phyloP scores from a whole-genome alignment of 2,797 vertebrate species.

The Chelidonichthys spinosus region DNA sequence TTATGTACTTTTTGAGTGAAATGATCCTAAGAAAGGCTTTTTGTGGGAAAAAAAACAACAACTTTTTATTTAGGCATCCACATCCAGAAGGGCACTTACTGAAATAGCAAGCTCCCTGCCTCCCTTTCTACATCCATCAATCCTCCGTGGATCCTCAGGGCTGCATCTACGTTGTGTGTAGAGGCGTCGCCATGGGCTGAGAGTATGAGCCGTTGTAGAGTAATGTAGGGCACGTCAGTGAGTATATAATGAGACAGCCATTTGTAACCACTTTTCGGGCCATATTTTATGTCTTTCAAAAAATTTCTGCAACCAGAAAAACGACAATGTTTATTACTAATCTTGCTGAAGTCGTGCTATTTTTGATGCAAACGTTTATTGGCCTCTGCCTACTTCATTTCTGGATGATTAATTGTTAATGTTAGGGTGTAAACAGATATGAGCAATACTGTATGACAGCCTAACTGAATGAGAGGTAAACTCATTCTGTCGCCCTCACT shows the following conservation, averaged over 20 bases:
- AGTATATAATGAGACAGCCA: slow-evolving; percentile 70
- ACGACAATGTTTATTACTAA: slow-evolving; percentile 41
- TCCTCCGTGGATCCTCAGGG: slow-evolving; percentile 78
- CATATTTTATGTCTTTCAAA: slow-evolving; percentile 60
- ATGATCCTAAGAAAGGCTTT: slow-evolving; percentile 79
- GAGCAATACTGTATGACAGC: slow-evolving; percentile 64
- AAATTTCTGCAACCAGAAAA: slow-evolving; percentile 43
- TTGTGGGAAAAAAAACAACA: slow-evolving; percentile 44
- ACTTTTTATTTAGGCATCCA: slow-evolving; percentile 76
- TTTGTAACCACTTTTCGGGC: slow-evolving; percentile 66
- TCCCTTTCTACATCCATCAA: slow-evolving; percentile 73
- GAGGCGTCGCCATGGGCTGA: slow-evolving; percentile 70
- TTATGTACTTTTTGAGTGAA: slow-evolving; percentile 86
- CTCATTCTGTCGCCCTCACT: slow-evolving; percentile 76
- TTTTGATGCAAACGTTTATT: slow-evolving; percentile 40
- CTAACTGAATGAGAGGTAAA: slow-evolving; percentile 72
- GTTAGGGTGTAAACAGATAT: slow-evolving; percentile 42
- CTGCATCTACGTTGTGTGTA: slow-evolving; percentile 67
- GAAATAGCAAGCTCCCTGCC: slow-evolving; percentile 76
- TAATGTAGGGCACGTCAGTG: slow-evolving; percentile 73
- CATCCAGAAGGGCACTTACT: slow-evolving; percentile 82
- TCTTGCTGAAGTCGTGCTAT: slow-evolving; percentile 39
- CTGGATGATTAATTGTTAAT: slow-evolving; percentile 19
- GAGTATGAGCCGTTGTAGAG: slow-evolving; percentile 68
- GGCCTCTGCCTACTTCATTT: slow-evolving; percentile 9